phyloP scores from a whole-genome alignment of 2,113 vertebrate genomes.

The Peromyscus leucopus region DNA sequence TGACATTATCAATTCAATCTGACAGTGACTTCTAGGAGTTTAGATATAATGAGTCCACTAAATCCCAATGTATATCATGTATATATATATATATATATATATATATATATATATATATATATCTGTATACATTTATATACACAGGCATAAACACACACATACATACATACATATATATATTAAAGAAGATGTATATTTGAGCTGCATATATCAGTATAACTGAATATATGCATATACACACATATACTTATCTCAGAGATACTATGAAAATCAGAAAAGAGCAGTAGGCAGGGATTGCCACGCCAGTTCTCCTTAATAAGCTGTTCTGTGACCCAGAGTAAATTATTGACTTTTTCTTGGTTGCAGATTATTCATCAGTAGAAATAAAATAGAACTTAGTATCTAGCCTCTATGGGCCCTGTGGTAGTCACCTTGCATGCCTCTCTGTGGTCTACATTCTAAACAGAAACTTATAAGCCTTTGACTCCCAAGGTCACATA shows the following conservation, averaged over 20 bases:
- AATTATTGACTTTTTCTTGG: background rate
- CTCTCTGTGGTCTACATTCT: background rate
- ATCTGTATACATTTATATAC: background rate
- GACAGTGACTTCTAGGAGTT: background rate
- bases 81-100: background rate
- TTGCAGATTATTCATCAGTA: background rate
- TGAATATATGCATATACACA: background rate
- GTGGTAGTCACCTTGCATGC: background rate
- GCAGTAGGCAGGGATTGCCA: background rate
- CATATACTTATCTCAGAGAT: background rate
- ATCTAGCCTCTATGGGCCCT: background rate
- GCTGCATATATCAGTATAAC: background rate
- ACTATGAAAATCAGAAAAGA: background rate
- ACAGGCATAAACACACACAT: background rate
- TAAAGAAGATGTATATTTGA: background rate
- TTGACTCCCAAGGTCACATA: background rate
- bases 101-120: no score
- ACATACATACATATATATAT: background rate
- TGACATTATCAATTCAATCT: background rate
- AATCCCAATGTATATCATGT: background rate
- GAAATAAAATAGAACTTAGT: background rate
- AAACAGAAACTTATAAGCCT: background rate
- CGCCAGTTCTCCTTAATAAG: background rate
- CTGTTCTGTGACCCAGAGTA: background rate
- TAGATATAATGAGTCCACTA: background rate